phyloP scores from a whole-genome alignment of 2,888 invertebrate genomes.

The Tenthredo livida region DNA sequence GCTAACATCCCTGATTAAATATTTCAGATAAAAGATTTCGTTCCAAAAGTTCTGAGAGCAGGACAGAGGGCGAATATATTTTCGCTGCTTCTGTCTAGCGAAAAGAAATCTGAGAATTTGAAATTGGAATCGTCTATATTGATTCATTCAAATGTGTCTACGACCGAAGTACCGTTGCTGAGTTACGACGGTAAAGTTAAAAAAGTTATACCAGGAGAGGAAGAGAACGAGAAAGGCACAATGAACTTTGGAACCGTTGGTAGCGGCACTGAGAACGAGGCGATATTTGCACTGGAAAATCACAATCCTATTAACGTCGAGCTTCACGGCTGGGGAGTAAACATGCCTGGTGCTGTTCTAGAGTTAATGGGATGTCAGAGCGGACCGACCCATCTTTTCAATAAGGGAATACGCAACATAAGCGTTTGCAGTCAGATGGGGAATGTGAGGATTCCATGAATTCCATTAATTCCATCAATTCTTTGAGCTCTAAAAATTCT shows the following conservation, averaged over 20 bases:
- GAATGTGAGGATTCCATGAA: constrained; percentile 67
- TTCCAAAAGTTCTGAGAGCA: constrained; percentile 81
- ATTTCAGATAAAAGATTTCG: constrained; percentile 82
- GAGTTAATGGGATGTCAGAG: constrained; percentile 83
- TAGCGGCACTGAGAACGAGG: constrained; percentile 83
- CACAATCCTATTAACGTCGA: constrained; percentile 87
- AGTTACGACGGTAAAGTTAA: constrained; percentile 87
- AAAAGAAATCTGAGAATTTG: constrained; percentile 78
- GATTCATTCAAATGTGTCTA: constrained; percentile 87
- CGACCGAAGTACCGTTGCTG: constrained; percentile 84
- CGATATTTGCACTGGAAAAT: constrained; percentile 87
- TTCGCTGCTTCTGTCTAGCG: constrained; percentile 80
- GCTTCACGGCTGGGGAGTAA: constrained; percentile 82
- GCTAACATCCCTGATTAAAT: constrained; percentile 49
- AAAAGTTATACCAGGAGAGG: constrained; percentile 74
- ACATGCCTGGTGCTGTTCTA: constrained; percentile 81
- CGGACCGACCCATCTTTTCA: constrained; percentile 76
- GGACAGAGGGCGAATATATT: constrained; percentile 82
- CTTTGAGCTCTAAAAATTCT: constrained; percentile 35
- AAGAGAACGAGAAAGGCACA: constrained; percentile 73
- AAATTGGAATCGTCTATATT: constrained; percentile 83
- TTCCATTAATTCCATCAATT: not conserved
- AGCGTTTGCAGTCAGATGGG: constrained; percentile 74
- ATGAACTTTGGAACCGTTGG: constrained; percentile 85
- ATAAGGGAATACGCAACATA: constrained; percentile 73